These are phyloP conservation scores for Alauda arvensis DNA, from an alignment of 2,797 vertebrate species.

Conservation along the genomic window DNA sequence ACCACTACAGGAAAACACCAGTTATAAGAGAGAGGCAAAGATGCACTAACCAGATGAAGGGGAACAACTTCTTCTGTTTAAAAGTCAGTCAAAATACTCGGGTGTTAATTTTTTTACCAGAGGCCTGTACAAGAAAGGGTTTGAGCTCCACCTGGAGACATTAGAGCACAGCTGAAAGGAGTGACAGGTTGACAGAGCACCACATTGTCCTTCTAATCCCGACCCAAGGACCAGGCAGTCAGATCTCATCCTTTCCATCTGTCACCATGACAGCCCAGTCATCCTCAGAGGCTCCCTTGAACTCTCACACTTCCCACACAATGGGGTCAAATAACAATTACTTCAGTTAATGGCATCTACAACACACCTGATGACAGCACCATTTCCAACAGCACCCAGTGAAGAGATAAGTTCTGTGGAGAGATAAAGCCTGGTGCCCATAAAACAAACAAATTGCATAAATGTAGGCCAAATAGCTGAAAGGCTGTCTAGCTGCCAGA, in stretches of 20 bases:
- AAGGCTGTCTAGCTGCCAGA: conserved; percentile 10
- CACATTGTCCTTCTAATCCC: not conserved
- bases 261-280: not conserved
- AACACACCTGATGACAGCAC: not conserved
- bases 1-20: not conserved
- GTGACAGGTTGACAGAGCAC: not conserved
- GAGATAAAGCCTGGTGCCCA: not conserved
- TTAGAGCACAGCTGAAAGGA: not conserved
- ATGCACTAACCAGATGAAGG: not conserved
- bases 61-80: not conserved
- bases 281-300: not conserved
- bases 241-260: not conserved
- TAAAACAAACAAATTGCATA: not conserved
- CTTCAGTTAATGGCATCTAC: not conserved
- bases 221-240: not conserved
- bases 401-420: not conserved
- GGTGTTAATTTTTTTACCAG: not conserved
- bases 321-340: not conserved
- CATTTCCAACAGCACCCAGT: not conserved
- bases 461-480: not conserved
- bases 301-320: not conserved
- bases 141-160: not conserved
- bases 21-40: not conserved
- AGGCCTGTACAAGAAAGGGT: not conserved
- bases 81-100: not conserved